Evolutionary conservation across 2,113 vertebrate species (phyloP), one percentile per base, ranked within the genome.

Genomic region (Brachypodius melanocephalos): DNA sequence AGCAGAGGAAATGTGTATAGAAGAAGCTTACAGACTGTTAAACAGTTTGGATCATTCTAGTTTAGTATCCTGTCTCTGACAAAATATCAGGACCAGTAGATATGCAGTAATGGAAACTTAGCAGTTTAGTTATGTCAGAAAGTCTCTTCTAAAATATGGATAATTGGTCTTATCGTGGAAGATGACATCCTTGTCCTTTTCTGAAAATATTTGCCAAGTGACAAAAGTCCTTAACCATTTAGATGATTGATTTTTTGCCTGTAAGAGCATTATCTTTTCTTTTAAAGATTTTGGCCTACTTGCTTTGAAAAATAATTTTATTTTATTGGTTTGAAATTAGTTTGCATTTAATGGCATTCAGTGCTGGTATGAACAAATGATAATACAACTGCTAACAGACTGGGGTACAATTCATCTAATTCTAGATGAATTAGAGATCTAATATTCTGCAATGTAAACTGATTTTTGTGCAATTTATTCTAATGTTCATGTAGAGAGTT

Each of bases 11-110:
- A 67, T 92, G 92, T 95, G 65, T 93, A 84, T 74, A 90, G 90
- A 90, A 95, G 68, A 29, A 90, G 55, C 59, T 93, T 93, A 67
- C 79, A 86, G 52, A 73, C 52, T 74, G 46, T 69, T 95, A 90
- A 94, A 97, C 79, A 95, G 81, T 89, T 88, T 73, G 83, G 72
- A 86, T 96, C 58, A 25, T 92, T 95, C 51, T 71, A 67, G 51
- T 81, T 88, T 88, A 83, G 83, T 92, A 90, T 88, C 79, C 55
- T 68, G 43, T 71, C 68, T 93, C 75, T 89, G 55, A 86, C 79
- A 89, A 92, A 94, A 77, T 86, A 93, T 71, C 72, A 74, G 43
- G 57, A n/a, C 46, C 25, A 71, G 51, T 84, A 89, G 89, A 94
- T 73, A 73, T 71, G 83, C 65, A 67, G 79, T 88, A 94, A 86